Evolutionary conservation across 2,113 vertebrate genomes (phyloP).

Genomic region (Pelmatolapia mariae): DNA sequence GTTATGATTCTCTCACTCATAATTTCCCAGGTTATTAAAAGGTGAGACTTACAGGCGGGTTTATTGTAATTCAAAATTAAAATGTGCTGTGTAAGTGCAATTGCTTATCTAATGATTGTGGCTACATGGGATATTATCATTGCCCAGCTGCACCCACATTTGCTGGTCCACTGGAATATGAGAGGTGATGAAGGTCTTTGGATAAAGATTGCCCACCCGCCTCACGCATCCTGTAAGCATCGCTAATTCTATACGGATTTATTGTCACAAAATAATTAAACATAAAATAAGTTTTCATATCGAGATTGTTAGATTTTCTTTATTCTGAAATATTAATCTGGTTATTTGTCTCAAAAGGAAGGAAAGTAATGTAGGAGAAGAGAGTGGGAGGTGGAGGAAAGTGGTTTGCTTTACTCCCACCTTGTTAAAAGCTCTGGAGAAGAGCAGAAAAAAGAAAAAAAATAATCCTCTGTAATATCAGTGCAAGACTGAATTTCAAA

Average conservation of each 20-base stretch:
- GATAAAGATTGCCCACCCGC: neutral
- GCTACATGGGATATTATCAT: neutral
- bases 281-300: neutral
- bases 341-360: neutral
- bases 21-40: slow-evolving; percentile 56
- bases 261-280: neutral
- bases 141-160: neutral
- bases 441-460: neutral
- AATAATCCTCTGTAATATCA: neutral
- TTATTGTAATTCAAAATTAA: slow-evolving; percentile 42
- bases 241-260: neutral
- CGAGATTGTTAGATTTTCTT: neutral
- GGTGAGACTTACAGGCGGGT: slow-evolving; percentile 21
- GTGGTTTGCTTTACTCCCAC: neutral
- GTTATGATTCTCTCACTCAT: slow-evolving; percentile 34
- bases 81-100: slow-evolving; percentile 17
- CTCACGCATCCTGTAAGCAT: neutral
- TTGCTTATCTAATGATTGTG: neutral
- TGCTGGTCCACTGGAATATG: neutral
- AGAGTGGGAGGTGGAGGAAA: neutral
- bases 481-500: neutral
- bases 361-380: neutral
- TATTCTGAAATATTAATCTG: neutral
- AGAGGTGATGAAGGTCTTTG: neutral
- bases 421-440: neutral